Percentiles rank a stretch among this genome's conserved stretches.
phyloP scores from a whole-genome alignment of 2,888 invertebrate genomes.

The Phragmatobia fuliginosa region DNA sequence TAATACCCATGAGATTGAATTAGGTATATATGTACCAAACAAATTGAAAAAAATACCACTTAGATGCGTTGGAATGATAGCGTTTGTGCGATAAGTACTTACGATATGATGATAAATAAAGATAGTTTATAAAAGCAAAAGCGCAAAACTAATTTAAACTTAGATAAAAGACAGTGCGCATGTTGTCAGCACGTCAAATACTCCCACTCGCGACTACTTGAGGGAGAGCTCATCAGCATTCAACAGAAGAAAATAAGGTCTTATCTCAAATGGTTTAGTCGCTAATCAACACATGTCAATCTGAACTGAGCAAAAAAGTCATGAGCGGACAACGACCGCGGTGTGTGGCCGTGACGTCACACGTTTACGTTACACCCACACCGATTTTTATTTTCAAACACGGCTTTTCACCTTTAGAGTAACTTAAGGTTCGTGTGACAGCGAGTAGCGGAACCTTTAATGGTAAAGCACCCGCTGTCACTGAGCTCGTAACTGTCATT shows the following conservation, averaged over 20 bases:
- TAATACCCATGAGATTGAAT: too few relatives aligned
- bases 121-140: neutral
- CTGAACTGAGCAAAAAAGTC: conserved; percentile 37
- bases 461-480: neutral
- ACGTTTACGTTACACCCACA: conserved; percentile 36
- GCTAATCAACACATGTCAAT: conserved; percentile 45
- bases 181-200: neutral
- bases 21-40: too few relatives aligned
- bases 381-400: conserved; percentile 24
- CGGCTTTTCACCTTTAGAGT: conserved; percentile 24
- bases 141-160: neutral
- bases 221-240: neutral
- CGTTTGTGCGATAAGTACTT: neutral
- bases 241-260: neutral
- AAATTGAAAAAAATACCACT: neutral
- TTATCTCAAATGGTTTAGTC: conserved; percentile 21
- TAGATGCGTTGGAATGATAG: neutral
- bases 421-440: conserved; percentile 10
- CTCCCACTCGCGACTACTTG: neutral
- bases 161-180: neutral
- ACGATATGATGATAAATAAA: too few relatives aligned
- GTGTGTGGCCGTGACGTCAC: conserved; percentile 38
- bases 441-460: conserved; percentile 12
- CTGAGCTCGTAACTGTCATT: too few relatives aligned
- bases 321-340: conserved; percentile 47